phyloP scores from a whole-genome alignment of 2,113 vertebrate species.

The Nothocercus nigrocapillus region DNA sequence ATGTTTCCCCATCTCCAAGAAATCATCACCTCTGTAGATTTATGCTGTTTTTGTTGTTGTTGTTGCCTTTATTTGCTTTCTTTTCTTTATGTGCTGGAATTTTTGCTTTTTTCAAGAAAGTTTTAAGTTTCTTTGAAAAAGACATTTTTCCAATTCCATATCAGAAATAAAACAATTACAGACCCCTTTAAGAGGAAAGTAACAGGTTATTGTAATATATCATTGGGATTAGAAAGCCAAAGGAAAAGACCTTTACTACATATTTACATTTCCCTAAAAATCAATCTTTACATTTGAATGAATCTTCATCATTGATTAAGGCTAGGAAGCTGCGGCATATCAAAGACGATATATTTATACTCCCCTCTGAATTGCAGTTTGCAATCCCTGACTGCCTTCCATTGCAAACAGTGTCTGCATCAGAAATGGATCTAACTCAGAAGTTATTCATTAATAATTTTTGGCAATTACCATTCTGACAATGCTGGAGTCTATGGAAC shows the following conservation, averaged over 20 bases:
- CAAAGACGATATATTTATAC: not conserved
- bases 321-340: not conserved
- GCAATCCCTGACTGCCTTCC: not conserved
- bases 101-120: not conserved
- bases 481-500: not conserved
- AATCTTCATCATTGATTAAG: not conserved
- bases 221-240: slow-evolving; percentile 14
- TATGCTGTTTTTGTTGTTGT: too few relatives aligned
- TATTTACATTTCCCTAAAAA: slow-evolving; percentile 47
- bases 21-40: not conserved
- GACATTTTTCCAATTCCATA: not conserved
- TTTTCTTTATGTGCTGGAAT: too few relatives aligned
- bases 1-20: not conserved
- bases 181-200: not conserved
- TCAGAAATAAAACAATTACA: slow-evolving; percentile 8
- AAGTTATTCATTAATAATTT: not conserved
- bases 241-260: slow-evolving; percentile 4
- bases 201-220: slow-evolving; percentile 16
- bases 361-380: not conserved
- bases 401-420: not conserved
- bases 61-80: too few relatives aligned
- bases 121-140: not conserved
- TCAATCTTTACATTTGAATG: not conserved
- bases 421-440: not conserved
- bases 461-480: not conserved